Evolutionary conservation across 2,888 invertebrate genomes (phyloP).

Genomic region (Stramonita haemastoma): DNA sequence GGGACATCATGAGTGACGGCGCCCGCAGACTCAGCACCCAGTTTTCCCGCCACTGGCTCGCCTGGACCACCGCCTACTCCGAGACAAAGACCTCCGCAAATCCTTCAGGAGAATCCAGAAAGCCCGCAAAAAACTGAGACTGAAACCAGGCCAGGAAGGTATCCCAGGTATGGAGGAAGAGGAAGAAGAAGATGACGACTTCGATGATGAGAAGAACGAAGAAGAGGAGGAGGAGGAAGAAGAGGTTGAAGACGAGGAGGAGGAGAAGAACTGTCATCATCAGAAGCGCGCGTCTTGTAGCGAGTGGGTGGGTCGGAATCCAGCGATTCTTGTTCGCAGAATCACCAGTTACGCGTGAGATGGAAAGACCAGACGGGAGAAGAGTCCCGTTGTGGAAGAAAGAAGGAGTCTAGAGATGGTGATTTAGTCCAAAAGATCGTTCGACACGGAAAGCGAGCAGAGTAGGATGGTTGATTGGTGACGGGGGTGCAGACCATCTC

Average conservation of each 20-base stretch:
- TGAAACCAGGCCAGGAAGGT: not conserved
- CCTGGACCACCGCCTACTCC: constrained; percentile 34
- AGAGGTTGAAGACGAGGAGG: constrained; percentile 1
- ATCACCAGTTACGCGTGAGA: not conserved
- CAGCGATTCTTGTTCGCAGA: not conserved
- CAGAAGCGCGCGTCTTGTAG: not conserved
- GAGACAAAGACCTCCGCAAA: constrained; percentile 38
- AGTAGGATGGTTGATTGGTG: not conserved
- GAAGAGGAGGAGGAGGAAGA: not conserved
- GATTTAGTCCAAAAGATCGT: not conserved
- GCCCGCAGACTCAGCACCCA: constrained; percentile 44
- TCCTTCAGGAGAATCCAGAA: constrained; percentile 35
- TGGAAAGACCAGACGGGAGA: constrained; percentile 10
- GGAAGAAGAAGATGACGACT: not conserved
- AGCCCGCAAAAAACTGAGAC: constrained; percentile 36
- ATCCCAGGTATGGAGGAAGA: not conserved
- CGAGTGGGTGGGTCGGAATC: constrained; percentile 10
- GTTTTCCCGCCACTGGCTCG: constrained; percentile 42
- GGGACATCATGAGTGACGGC: constrained; percentile 42
- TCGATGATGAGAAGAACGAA: constrained; percentile 12
- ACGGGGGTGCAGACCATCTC: not conserved
- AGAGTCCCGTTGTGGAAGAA: not conserved
- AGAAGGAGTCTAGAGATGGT: not conserved
- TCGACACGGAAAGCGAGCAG: not conserved
- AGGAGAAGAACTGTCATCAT: not conserved